phyloP scores from a whole-genome alignment of 2,888 invertebrate genomes.

The Lasioglossum pauxillum region DNA sequence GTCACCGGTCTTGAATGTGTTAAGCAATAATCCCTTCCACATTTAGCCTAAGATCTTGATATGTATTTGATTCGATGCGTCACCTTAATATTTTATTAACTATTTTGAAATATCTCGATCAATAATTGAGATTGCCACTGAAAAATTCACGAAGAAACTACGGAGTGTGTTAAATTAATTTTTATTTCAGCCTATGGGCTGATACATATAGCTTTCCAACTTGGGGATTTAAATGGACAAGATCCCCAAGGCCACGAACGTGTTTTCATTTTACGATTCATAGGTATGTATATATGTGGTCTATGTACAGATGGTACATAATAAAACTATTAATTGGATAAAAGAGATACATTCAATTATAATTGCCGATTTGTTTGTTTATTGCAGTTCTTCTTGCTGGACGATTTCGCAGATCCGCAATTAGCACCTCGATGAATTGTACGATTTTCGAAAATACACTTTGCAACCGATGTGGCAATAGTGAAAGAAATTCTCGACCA shows the following conservation, averaged over 20 bases:
- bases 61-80: background rate
- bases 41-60: background rate
- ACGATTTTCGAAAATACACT: background rate
- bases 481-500: background rate
- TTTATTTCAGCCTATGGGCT: background rate
- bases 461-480: background rate
- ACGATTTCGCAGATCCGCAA: background rate
- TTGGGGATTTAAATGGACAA: background rate
- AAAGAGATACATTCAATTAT: background rate
- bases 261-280: background rate
- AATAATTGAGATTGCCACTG: background rate
- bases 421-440: background rate
- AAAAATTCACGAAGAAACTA: background rate
- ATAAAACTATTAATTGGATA: background rate
- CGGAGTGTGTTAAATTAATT: background rate
- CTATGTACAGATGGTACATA: background rate
- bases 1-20: background rate
- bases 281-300: background rate
- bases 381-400: constrained; percentile 51
- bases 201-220: too few species aligned
- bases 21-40: background rate
- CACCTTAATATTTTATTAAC: background rate
- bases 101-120: background rate
- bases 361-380: constrained; percentile 30
- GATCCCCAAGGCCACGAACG: background rate